Conservation (phyloP, 2,113 vertebrate genomes). For the Microcebus lehilahytsara region DNA sequence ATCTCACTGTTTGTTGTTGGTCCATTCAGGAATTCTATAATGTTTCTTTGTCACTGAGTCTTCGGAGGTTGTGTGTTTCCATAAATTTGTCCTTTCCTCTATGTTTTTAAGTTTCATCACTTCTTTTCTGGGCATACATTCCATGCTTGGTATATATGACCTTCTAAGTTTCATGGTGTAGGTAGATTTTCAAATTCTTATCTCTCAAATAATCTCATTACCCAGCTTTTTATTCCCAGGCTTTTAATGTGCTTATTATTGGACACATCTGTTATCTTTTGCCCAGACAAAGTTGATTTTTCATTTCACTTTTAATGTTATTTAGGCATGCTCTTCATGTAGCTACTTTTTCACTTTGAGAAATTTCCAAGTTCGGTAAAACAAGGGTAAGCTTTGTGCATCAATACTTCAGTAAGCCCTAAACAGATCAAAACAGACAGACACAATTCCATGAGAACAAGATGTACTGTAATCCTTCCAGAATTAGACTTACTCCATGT, state of each 20-base stretch:
- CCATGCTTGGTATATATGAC: neutral
- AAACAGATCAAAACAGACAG: neutral
- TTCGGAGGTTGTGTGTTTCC: too few relatives aligned
- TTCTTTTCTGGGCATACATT: neutral
- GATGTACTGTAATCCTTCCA: neutral
- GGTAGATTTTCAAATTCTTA: neutral
- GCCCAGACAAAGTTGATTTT: neutral
- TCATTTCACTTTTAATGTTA: neutral
- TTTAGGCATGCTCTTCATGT: neutral
- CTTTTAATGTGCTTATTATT: neutral
- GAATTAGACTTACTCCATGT: neutral
- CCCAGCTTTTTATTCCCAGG: neutral
- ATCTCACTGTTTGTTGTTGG: too few relatives aligned
- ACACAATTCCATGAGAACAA: neutral
- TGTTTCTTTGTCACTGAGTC: too few relatives aligned
- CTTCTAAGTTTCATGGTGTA: neutral
- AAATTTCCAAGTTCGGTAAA: neutral
- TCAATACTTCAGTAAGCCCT: neutral
- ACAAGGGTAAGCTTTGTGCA: neutral
- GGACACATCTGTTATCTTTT: neutral
- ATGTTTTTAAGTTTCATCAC: neutral
- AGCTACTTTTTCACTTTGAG: neutral
- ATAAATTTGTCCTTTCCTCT: too few relatives aligned
- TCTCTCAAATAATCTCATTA: neutral
- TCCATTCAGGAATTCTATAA: too few relatives aligned